These are phyloP conservation scores for Oophaga sylvatica DNA, from an alignment of 2,797 vertebrate species.

Conservation along the genomic window DNA sequence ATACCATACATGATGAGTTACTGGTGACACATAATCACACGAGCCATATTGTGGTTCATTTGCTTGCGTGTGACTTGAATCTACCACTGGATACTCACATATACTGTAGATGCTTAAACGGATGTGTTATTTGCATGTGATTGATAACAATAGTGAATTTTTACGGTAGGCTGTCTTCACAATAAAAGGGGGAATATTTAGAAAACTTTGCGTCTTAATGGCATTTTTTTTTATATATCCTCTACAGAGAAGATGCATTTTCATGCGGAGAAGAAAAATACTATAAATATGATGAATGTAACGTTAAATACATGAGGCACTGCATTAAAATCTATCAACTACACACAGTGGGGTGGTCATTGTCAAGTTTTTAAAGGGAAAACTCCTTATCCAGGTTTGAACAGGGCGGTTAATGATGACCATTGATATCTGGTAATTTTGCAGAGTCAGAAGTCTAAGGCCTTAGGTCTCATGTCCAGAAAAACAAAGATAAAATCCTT, in stretches of 20 bases:
- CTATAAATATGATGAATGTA: not conserved
- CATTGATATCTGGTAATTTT: not conserved
- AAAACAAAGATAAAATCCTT: not conserved
- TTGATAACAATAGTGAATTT: not conserved
- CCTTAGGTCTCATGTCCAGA: not conserved
- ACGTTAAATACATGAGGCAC: constrained; percentile 5
- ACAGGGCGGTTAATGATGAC: no score
- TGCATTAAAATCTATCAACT: constrained; percentile 12
- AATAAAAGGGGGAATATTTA: not conserved
- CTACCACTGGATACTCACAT: not conserved
- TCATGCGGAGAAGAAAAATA: constrained; percentile 20
- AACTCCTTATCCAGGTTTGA: not conserved
- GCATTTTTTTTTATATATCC: not conserved
- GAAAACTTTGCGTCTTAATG: not conserved
- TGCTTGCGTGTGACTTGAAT: not conserved
- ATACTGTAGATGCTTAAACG: not conserved
- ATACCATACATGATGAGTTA: not conserved
- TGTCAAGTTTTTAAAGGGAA: not conserved
- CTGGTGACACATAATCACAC: not conserved
- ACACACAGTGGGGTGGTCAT: constrained; percentile 1
- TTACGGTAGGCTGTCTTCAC: not conserved
- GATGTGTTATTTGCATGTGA: not conserved
- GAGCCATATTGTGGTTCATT: not conserved
- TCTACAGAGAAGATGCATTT: constrained; percentile 1
- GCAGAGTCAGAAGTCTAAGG: not conserved